These are phyloP conservation scores for Ophion slaviceki DNA, from an alignment of 2,888 invertebrate species.

Conservation along the genomic window DNA sequence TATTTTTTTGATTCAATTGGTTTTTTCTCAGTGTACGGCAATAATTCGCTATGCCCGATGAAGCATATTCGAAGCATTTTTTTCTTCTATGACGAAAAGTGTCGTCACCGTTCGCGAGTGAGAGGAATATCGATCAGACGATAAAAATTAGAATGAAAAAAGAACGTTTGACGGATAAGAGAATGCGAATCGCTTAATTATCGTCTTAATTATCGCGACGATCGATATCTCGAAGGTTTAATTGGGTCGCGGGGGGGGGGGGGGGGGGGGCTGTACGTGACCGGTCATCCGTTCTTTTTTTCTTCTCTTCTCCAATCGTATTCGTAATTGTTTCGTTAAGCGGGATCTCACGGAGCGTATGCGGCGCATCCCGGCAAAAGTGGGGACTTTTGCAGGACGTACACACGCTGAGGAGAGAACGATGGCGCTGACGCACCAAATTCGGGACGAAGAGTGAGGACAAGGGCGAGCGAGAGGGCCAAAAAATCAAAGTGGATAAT, in stretches of 20 bases:
- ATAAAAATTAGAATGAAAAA: neutral
- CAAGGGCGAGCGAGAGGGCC: slow-evolving; percentile 35
- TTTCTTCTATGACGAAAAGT: neutral
- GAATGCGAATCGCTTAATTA: slow-evolving; percentile 52
- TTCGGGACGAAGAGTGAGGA: slow-evolving; percentile 5
- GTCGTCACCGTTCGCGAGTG: neutral
- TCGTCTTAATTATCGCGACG: slow-evolving; percentile 57
- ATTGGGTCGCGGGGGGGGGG: slow-evolving; percentile 40
- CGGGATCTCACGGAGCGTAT: no score
- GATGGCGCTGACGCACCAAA: neutral
- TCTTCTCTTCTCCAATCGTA: slow-evolving; percentile 36
- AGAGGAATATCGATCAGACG: neutral
- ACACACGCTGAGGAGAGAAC: neutral
- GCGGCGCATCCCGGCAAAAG: neutral
- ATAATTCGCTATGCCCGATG: no score
- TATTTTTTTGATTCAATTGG: no score
- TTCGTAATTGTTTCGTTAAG: slow-evolving; percentile 61
- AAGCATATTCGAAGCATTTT: no score
- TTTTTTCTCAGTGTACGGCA: no score
- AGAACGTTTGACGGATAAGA: slow-evolving; percentile 47
- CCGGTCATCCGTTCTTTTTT: slow-evolving; percentile 14
- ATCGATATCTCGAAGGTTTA: slow-evolving; percentile 57
- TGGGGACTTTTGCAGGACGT: neutral
- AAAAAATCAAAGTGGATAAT: slow-evolving; percentile 67
- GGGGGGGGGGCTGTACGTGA: slow-evolving; percentile 20